Conservation (phyloP, 2,113 vertebrate genomes). For the Nannospalax galili region DNA sequence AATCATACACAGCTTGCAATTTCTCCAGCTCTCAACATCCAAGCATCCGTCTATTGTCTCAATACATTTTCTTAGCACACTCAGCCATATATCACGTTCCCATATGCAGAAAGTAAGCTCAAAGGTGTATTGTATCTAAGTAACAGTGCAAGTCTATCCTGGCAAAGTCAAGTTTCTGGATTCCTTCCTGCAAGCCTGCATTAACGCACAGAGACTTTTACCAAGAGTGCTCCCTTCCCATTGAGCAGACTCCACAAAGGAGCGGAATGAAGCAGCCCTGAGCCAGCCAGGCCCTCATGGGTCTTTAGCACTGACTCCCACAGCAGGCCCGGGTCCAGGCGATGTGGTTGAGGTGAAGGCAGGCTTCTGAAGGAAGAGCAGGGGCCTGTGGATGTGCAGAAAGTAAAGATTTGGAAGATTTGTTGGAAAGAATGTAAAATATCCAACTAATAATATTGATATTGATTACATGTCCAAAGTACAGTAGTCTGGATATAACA, state of each 20-base stretch:
- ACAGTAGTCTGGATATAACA: neutral
- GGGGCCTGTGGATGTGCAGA: neutral
- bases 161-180: neutral
- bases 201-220: neutral
- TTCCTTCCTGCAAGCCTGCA: neutral
- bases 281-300: neutral
- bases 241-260: neutral
- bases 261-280: neutral
- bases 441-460: neutral
- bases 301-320: neutral
- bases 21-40: slow-evolving; percentile 20
- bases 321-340: neutral
- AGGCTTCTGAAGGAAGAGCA: neutral
- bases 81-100: neutral
- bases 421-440: neutral
- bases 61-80: rapidly evolving
- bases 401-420: neutral
- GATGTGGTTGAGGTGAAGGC: neutral
- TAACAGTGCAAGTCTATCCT: neutral
- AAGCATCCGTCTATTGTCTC: neutral
- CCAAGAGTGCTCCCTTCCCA: neutral
- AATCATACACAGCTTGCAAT: slow-evolving; percentile 38
- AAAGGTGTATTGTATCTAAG: neutral
- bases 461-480: neutral
- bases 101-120: neutral